These are phyloP conservation scores for Ischnus inquisitorius DNA, from an alignment of 2,888 invertebrate genomes.

Conservation along the genomic window DNA sequence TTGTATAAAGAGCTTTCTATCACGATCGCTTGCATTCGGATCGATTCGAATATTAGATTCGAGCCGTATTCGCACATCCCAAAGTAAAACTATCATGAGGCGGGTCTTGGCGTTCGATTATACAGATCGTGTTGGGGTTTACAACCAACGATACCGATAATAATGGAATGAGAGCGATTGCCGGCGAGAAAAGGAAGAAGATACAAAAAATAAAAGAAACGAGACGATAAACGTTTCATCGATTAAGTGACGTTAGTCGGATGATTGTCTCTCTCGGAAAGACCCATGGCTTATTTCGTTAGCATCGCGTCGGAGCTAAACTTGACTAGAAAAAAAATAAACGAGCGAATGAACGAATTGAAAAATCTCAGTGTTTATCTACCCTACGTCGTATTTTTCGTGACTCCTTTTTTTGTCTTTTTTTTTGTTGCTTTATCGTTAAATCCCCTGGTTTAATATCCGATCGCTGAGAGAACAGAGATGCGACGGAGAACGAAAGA, in stretches of 20 bases:
- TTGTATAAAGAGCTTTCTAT: too few species aligned
- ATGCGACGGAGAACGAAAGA: slow-evolving; percentile 1
- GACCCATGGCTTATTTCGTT: slow-evolving; percentile 64
- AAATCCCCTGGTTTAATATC: slow-evolving; percentile 20
- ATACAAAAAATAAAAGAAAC: slow-evolving; percentile 18
- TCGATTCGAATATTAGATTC: too few species aligned
- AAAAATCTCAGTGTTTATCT: slow-evolving; percentile 44
- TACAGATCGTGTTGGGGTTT: slow-evolving; percentile 15
- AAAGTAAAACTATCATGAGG: slow-evolving; percentile 26
- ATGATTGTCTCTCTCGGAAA: slow-evolving; percentile 70
- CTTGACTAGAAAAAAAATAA: slow-evolving; percentile 72
- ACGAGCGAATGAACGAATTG: slow-evolving; percentile 58
- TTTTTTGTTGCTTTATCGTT: slow-evolving; percentile 31
- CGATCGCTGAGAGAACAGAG: slow-evolving; percentile 17
- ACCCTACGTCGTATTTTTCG: slow-evolving; percentile 24
- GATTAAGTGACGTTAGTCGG: slow-evolving; percentile 58
- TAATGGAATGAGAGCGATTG: slow-evolving; percentile 63
- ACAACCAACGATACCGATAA: slow-evolving; percentile 33
- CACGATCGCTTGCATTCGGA: too few species aligned
- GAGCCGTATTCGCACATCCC: neutral
- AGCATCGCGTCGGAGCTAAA: slow-evolving; percentile 68
- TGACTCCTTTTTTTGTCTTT: slow-evolving; percentile 23
- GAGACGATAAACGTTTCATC: slow-evolving; percentile 34
- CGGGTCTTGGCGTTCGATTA: slow-evolving; percentile 35
- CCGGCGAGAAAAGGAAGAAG: slow-evolving; percentile 41